These are phyloP conservation scores for Gerris buenoi DNA, from an alignment of 1,140 invertebrate species.

Conservation along the genomic window DNA sequence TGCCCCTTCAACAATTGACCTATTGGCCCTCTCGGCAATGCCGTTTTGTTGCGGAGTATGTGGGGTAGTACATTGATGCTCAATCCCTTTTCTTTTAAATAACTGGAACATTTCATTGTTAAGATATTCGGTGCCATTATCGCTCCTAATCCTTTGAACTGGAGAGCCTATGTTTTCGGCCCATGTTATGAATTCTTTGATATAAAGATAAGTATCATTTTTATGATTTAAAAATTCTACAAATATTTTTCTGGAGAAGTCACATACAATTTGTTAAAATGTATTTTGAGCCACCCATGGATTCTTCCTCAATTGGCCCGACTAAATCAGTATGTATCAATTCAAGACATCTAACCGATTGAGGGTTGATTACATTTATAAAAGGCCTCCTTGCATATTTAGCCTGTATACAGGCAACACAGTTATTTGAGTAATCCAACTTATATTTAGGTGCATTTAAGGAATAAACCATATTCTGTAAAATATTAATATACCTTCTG, in stretches of 20 bases:
- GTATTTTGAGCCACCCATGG: neutral
- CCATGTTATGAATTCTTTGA: neutral
- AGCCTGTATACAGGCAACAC: neutral
- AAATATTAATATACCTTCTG: neutral
- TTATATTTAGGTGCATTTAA: neutral
- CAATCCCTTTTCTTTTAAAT: neutral
- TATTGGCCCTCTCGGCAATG: slow-evolving; percentile 29
- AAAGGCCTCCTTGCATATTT: neutral
- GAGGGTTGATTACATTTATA: neutral
- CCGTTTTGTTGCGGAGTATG: slow-evolving; percentile 31
- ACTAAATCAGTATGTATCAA: neutral
- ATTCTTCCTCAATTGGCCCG: neutral
- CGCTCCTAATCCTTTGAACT: neutral
- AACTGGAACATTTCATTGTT: neutral
- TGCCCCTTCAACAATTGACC: slow-evolving; percentile 28
- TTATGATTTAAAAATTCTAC: neutral
- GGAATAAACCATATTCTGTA: neutral
- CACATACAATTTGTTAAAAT: neutral
- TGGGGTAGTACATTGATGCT: neutral
- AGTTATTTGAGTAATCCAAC: neutral
- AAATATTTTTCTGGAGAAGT: neutral
- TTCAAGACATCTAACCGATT: neutral
- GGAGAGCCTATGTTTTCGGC: neutral
- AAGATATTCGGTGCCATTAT: neutral
- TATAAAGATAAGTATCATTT: neutral